Evolutionary conservation across 2,888 invertebrate genomes (phyloP).

Genomic region (Ischnura elegans): DNA sequence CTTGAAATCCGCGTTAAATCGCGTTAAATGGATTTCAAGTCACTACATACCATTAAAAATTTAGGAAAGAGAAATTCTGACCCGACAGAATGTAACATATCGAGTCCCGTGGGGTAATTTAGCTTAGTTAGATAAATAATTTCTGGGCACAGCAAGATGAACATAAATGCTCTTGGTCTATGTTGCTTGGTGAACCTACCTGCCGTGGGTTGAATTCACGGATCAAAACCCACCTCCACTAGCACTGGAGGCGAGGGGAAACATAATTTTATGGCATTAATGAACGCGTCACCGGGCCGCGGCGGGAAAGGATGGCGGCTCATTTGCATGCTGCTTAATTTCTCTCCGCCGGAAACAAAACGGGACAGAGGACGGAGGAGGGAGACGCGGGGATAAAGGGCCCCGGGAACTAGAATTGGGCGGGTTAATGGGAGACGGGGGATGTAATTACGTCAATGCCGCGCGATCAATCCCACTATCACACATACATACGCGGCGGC

Average conservation of each 20-base stretch:
- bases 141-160: not conserved
- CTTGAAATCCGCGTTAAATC: not conserved
- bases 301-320: not conserved
- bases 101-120: not conserved
- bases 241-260: not conserved
- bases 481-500: not conserved
- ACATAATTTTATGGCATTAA: not conserved
- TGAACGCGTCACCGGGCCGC: not conserved
- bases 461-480: not conserved
- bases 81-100: no score
- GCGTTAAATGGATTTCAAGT: no score
- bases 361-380: not conserved
- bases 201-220: not conserved
- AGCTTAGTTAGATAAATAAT: not conserved
- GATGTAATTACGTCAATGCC: not conserved
- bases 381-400: not conserved
- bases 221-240: not conserved
- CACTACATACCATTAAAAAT: not conserved
- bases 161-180: not conserved
- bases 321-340: constrained; percentile 4
- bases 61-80: not conserved
- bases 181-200: not conserved
- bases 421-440: not conserved
- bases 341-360: not conserved
- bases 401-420: not conserved